Evolutionary conservation across 2,113 vertebrate genomes (phyloP).

Genomic region (Octodon degus): DNA sequence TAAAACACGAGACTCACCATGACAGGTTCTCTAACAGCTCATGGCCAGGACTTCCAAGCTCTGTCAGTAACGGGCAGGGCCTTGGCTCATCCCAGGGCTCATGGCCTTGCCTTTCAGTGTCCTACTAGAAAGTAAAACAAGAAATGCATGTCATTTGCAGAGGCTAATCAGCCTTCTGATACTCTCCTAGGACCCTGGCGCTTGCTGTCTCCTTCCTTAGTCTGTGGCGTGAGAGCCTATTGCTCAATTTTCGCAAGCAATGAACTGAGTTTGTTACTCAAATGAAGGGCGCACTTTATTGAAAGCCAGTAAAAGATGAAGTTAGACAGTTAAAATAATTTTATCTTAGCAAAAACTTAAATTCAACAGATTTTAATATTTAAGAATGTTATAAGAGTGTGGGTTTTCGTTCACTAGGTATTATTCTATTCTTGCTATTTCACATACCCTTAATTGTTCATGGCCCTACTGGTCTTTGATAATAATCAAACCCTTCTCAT

Average conservation of each 20-base stretch:
- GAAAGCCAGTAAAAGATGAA: slow-evolving; percentile 34
- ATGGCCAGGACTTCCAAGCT: not conserved
- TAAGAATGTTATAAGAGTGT: not conserved
- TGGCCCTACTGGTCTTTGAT: not conserved
- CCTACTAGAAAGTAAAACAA: not conserved
- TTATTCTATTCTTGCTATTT: not conserved
- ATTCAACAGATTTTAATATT: not conserved
- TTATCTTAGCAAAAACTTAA: slow-evolving; percentile 4
- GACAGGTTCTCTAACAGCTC: not conserved
- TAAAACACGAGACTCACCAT: not conserved
- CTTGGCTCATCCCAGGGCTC: not conserved
- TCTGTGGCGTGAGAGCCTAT: not conserved
- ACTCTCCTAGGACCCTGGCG: not conserved
- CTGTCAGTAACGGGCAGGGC: not conserved
- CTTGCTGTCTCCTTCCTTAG: not conserved
- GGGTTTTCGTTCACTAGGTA: not conserved
- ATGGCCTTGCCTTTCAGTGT: not conserved
- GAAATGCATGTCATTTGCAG: slow-evolving; percentile 53
- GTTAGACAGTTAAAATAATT: not conserved
- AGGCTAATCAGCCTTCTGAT: not conserved
- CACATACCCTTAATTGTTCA: not conserved
- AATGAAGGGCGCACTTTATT: not conserved
- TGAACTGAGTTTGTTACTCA: not conserved
- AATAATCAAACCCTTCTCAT: not conserved
- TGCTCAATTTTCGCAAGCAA: not conserved